Base-by-base conservation (phyloP, 1,140 invertebrate genomes). In the Ladona fulva region DNA sequence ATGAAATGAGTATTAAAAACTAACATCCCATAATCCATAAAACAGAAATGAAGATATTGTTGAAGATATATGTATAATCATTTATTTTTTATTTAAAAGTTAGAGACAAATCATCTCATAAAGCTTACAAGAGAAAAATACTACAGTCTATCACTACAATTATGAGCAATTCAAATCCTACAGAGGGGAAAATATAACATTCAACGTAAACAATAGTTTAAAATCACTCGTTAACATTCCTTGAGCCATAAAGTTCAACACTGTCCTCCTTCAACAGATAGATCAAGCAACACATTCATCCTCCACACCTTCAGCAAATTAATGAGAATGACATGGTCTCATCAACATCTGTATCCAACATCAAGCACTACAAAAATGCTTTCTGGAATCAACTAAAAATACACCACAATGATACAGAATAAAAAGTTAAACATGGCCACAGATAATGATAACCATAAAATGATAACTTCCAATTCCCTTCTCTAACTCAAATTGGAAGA, bases 161-260 rank as follows among this genome's bases (percentile, higher is more conserved):
- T 66, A 66, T 66, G 52, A 66, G 52, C 52, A 66, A 66, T 66
- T 66, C n/a, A 66, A 66, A 66, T 22, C 52, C 52, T 66, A 66
- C n/a, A 66, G 52, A 66, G 14, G 52, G n/a, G n/a, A n/a, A 37
- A 37, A 37, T 37, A 66, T 16, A 66, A 66, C 52, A 19, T 16
- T 66, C n/a, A 66, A 66, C 52, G 14, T 66, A 66, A 66, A 66
- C 52, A 66, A 66, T 66, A 66, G 52, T 19, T 66, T 6, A 66
- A 66, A 66, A 66, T 19, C 14, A 66, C 52, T 19, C 52, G 5
- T 6, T 5, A 66, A 66, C 14, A 66, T 22, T 66, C 52, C 52
- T 66, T 66, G 52, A 66, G 52, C 52, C 52, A 66, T 66, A 19
- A 22, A 66, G 52, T 66, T 66, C 52, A 66, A 66, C 52, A 66